A percentile compares a stretch with the other conserved stretches of the same genome.
Conservation (phyloP, 1,140 invertebrate species). For the Stegodyphus mimosarum region DNA sequence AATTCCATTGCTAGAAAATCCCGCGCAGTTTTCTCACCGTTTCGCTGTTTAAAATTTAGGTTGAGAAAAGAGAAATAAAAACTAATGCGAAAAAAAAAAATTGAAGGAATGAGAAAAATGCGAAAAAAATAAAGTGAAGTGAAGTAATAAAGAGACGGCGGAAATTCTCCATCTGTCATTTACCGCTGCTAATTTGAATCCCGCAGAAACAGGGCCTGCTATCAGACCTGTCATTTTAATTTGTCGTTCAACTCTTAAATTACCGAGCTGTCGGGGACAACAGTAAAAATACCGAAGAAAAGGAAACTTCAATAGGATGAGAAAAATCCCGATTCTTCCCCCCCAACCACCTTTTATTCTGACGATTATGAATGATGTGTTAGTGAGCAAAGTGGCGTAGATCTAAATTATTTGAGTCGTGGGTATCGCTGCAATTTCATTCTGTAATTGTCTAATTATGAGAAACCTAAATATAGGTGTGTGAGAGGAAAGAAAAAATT, state of each 20-base stretch:
- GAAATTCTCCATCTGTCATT: slow-evolving; percentile 57
- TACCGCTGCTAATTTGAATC: slow-evolving; percentile 52
- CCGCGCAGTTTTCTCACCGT: neutral
- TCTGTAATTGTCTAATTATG: neutral
- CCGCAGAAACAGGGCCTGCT: slow-evolving; percentile 42
- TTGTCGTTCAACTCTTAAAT: slow-evolving; percentile 58
- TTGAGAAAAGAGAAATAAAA: neutral
- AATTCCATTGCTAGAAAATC: neutral
- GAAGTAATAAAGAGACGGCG: slow-evolving; percentile 52
- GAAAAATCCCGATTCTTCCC: too few species aligned
- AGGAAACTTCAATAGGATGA: slow-evolving; percentile 14
- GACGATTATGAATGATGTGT: neutral
- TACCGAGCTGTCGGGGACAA: slow-evolving; percentile 35
- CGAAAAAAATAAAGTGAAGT: slow-evolving; percentile 22
- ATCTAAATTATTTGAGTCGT: slow-evolving; percentile 2
- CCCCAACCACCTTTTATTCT: neutral
- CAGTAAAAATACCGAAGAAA: slow-evolving; percentile 35
- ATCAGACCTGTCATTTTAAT: slow-evolving; percentile 56
- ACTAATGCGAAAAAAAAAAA: neutral
- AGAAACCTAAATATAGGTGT: neutral
- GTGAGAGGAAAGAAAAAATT: neutral
- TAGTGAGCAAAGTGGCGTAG: neutral
- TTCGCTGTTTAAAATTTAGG: neutral
- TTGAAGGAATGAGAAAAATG: slow-evolving; percentile 1
- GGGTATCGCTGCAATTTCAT: too few species aligned